These are phyloP conservation scores for Melanostigma gelatinosum DNA, from an alignment of 2,113 vertebrate genomes.

Conservation along the genomic window DNA sequence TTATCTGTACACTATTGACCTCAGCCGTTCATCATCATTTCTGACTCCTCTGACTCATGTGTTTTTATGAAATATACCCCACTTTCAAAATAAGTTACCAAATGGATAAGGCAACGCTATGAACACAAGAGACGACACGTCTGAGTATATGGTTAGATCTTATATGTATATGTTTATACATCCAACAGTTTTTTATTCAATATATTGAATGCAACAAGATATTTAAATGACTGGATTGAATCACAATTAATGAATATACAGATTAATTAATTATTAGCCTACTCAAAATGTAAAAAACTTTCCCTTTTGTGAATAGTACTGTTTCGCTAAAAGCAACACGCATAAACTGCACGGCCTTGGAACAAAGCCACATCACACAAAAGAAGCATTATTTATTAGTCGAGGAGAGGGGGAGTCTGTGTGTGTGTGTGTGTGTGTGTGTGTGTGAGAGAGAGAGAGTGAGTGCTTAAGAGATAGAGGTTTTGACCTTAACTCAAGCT, in stretches of 20 bases:
- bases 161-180: background rate
- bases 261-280: background rate
- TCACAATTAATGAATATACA: background rate
- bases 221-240: background rate
- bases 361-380: slow-evolving; percentile 68
- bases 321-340: slow-evolving; percentile 45
- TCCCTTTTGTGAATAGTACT: slow-evolving; percentile 27
- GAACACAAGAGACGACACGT: background rate
- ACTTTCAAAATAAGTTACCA: slow-evolving; percentile 30
- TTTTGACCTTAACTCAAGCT: slow-evolving; percentile 69
- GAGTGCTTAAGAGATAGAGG: slow-evolving; percentile 57
- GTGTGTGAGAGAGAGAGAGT: slow-evolving; percentile 18
- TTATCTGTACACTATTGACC: slow-evolving; percentile 11
- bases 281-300: slow-evolving; percentile 29
- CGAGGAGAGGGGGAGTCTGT: slow-evolving; percentile 32
- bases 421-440: slow-evolving; percentile 28
- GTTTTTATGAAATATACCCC: slow-evolving; percentile 32
- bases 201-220: background rate
- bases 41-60: slow-evolving; percentile 47
- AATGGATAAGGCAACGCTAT: slow-evolving; percentile 20
- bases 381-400: slow-evolving; percentile 72
- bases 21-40: background rate
- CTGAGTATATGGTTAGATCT: background rate
- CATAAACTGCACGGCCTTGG: slow-evolving; percentile 57
- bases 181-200: background rate